Percentiles rank a stretch among this genome's conserved stretches.
Conservation (phyloP, 2,797 vertebrate genomes). For the Sphenodon punctatus region DNA sequence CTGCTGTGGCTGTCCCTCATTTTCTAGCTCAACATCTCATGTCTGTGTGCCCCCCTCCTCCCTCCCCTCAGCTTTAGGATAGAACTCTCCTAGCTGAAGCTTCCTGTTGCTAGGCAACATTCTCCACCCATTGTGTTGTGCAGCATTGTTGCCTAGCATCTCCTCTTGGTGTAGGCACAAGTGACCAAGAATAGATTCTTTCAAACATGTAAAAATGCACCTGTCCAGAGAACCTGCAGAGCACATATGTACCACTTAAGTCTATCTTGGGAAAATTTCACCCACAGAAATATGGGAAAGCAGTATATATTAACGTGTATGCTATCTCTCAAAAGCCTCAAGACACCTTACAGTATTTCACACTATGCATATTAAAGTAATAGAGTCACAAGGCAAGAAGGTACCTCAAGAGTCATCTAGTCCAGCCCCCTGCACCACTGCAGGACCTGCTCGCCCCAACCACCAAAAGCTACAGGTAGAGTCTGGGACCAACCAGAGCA, state of each 20-base stretch:
- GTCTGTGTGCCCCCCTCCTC: not conserved
- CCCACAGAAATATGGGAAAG: not conserved
- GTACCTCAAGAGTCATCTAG: too few species aligned
- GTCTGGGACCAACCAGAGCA: too few species aligned
- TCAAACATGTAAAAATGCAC: not conserved
- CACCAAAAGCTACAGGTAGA: rapidly evolving
- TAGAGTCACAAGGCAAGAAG: not conserved
- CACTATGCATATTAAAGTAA: not conserved
- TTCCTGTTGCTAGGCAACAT: slow-evolving; percentile 55
- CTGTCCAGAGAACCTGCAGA: not conserved
- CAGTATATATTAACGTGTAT: not conserved
- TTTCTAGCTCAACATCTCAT: slow-evolving; percentile 1
- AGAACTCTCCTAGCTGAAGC: not conserved
- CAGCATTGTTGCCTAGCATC: not conserved
- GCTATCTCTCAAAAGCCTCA: rapidly evolving
- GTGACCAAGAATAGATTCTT: not conserved
- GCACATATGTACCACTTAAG: not conserved
- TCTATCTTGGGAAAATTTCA: not conserved
- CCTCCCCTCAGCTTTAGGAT: not conserved
- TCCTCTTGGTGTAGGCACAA: not conserved
- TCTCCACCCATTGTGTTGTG: not conserved
- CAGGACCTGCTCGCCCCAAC: too few species aligned
- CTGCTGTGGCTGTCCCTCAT: not conserved
- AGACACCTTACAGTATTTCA: not conserved
- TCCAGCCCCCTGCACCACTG: too few species aligned